Percentiles rank a stretch among this genome's conserved stretches.
These are phyloP conservation scores for Zygogramma bicolorata DNA, from an alignment of 2,888 invertebrate genomes.

Conservation along the genomic window DNA sequence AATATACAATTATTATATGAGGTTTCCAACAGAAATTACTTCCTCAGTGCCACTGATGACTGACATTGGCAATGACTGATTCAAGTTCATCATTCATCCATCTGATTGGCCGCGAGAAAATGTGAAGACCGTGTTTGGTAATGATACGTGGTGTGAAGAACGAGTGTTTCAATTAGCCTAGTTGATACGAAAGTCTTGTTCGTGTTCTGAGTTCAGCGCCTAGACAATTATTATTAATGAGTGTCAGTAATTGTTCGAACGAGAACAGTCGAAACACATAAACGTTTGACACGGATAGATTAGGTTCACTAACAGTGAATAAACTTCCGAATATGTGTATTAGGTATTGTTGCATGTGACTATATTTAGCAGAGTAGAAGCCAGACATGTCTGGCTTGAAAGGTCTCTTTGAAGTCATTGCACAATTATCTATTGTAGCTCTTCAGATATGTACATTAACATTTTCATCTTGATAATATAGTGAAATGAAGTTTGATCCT, in stretches of 20 bases:
- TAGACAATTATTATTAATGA: slow-evolving; percentile 9
- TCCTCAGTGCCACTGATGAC: not conserved
- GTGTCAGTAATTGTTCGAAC: slow-evolving; percentile 5
- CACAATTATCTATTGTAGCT: too few relatives aligned
- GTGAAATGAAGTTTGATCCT: too few relatives aligned
- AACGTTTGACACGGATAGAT: not conserved
- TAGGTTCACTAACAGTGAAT: not conserved
- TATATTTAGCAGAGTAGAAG: too few relatives aligned
- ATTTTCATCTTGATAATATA: too few relatives aligned
- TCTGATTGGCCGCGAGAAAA: not conserved
- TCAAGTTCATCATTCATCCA: not conserved
- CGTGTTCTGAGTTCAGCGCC: not conserved
- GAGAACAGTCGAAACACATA: not conserved
- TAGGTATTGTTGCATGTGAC: too few relatives aligned
- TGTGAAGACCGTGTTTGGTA: not conserved
- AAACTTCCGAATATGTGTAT: too few relatives aligned
- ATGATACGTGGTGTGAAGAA: not conserved
- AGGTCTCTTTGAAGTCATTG: too few relatives aligned
- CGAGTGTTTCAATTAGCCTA: slow-evolving; percentile 9
- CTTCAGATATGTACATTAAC: too few relatives aligned
- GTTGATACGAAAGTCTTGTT: slow-evolving; percentile 4
- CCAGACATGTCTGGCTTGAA: too few relatives aligned
- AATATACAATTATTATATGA: too few relatives aligned
- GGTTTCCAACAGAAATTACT: not conserved
- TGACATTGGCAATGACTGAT: not conserved